phyloP scores from a whole-genome alignment of 2,797 vertebrate species.

The Okamejei kenojei region DNA sequence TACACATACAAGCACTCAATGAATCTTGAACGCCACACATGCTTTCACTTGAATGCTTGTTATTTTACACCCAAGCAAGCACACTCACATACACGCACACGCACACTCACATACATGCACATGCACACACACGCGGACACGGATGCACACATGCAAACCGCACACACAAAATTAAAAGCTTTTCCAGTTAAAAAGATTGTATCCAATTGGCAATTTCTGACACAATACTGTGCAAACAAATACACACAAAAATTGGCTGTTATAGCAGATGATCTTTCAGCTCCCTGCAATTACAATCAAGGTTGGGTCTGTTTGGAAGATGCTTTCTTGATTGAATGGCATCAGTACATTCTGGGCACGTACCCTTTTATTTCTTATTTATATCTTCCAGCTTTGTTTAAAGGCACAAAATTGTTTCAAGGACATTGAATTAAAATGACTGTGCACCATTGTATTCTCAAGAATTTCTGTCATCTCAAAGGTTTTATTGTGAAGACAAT shows the following conservation, averaged over 20 bases:
- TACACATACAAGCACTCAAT: not conserved
- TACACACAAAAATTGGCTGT: slow-evolving; percentile 31
- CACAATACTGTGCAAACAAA: slow-evolving; percentile 8
- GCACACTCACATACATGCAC: not conserved
- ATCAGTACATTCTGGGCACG: not conserved
- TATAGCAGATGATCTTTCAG: slow-evolving; percentile 21
- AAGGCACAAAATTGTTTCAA: slow-evolving; percentile 12
- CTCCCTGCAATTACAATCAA: slow-evolving; percentile 25
- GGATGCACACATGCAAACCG: not conserved
- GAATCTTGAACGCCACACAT: too few relatives aligned
- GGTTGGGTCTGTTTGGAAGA: slow-evolving; percentile 5
- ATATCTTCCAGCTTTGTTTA: slow-evolving; percentile 8
- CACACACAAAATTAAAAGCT: not conserved
- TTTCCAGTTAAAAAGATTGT: not conserved
- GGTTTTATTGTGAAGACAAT: slow-evolving; percentile 4
- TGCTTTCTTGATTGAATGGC: slow-evolving; percentile 4
- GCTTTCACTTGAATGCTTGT: not conserved
- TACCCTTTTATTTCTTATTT: slow-evolving; percentile 6
- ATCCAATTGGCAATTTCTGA: slow-evolving; percentile 20
- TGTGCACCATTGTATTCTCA: not conserved
- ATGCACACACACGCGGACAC: not conserved
- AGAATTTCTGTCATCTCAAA: not conserved
- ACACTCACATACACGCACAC: not conserved
- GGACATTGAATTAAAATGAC: not conserved
- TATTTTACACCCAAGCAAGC: not conserved